These are phyloP conservation scores for Trachelipus rathkii DNA, from an alignment of 1,140 invertebrate species.

Conservation along the genomic window DNA sequence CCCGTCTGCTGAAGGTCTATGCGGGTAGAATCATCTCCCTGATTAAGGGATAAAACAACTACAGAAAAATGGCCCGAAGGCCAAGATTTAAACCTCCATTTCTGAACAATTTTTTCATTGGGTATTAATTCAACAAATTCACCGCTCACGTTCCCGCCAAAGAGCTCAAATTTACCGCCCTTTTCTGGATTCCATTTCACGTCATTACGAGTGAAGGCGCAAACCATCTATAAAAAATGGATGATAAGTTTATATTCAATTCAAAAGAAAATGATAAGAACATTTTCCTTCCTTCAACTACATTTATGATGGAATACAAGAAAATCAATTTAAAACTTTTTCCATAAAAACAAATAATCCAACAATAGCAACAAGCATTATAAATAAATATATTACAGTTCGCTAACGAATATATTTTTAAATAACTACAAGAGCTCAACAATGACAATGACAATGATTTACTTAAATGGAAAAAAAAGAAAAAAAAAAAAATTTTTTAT, in stretches of 20 bases:
- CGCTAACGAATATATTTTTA: too few species aligned
- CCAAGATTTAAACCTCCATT: slow-evolving; percentile 92
- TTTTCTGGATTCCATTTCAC: slow-evolving; percentile 72
- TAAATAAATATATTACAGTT: too few species aligned
- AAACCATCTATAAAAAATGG: slow-evolving; percentile 47
- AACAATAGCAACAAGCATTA: too few species aligned
- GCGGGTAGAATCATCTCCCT: slow-evolving; percentile 78
- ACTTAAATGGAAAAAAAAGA: too few species aligned
- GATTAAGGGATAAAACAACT: slow-evolving; percentile 75
- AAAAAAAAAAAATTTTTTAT: too few species aligned
- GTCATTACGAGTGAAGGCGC: slow-evolving; percentile 58
- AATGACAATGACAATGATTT: too few species aligned
- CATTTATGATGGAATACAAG: too few species aligned
- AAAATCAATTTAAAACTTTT: too few species aligned
- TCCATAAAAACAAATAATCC: too few species aligned
- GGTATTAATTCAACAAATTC: slow-evolving; percentile 64
- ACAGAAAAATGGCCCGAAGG: slow-evolving; percentile 83
- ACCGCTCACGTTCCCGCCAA: slow-evolving; percentile 86
- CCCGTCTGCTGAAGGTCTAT: slow-evolving; percentile 73
- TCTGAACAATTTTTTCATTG: slow-evolving; percentile 76
- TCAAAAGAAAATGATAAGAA: too few species aligned
- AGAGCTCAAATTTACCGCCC: slow-evolving; percentile 83
- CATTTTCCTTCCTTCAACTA: too few species aligned
- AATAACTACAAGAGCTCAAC: too few species aligned
- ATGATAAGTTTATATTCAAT: background rate